A percentile compares a stretch with the other conserved stretches of the same genome.
Evolutionary conservation across 2,888 invertebrate species (phyloP).

Genomic region (Alsophila aescularia): DNA sequence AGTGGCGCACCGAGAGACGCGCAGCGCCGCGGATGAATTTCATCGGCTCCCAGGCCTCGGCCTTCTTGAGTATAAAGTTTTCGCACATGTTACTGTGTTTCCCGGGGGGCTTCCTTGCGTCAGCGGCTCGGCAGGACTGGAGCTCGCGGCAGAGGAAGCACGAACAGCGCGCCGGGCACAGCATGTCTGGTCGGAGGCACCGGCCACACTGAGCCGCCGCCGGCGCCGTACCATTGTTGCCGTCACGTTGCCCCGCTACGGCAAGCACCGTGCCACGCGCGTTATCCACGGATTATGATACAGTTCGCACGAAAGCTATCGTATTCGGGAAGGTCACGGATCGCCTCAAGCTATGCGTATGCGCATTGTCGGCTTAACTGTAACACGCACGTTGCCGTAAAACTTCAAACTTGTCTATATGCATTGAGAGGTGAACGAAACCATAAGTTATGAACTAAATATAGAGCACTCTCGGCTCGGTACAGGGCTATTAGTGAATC

Average conservation of each 20-base stretch:
- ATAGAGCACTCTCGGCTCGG: slow-evolving; percentile 60
- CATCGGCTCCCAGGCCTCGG: slow-evolving; percentile 80
- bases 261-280: slow-evolving; percentile 50
- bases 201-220: slow-evolving; percentile 69
- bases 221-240: slow-evolving; percentile 59
- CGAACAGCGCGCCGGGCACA: slow-evolving; percentile 89
- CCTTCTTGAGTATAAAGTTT: slow-evolving; percentile 83
- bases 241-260: slow-evolving; percentile 58
- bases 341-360: slow-evolving; percentile 19
- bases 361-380: slow-evolving; percentile 37
- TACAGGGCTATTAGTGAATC: slow-evolving; percentile 58
- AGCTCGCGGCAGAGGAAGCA: slow-evolving; percentile 91
- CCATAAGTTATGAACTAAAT: slow-evolving; percentile 72
- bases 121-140: slow-evolving; percentile 85
- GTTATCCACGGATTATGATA: slow-evolving; percentile 68
- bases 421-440: slow-evolving; percentile 68
- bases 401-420: slow-evolving; percentile 46
- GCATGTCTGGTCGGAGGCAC: slow-evolving; percentile 83
- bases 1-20: slow-evolving; percentile 81
- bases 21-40: slow-evolving; percentile 79
- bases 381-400: slow-evolving; percentile 30
- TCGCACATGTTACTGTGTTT: slow-evolving; percentile 75
- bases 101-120: slow-evolving; percentile 72
- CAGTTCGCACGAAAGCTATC: slow-evolving; percentile 60
- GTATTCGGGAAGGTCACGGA: slow-evolving; percentile 42